Base-by-base conservation (phyloP, 2,113 vertebrate species). In the Synodontis membranacea region DNA sequence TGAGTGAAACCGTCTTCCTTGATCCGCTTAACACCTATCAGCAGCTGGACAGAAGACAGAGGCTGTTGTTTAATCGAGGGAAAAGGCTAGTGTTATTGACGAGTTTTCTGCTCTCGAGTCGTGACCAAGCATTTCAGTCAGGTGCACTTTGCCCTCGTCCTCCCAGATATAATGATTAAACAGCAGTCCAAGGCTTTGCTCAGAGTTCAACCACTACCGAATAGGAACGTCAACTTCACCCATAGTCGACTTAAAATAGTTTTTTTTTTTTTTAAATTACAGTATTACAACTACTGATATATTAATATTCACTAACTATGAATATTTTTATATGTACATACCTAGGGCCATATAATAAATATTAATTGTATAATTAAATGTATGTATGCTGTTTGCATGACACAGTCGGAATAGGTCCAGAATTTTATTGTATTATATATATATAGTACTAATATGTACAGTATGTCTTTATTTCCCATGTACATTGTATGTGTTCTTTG, bases 71-170 rank as follows among this genome's bases (percentile, higher is more conserved):
- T 44, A 5, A 10, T 14, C 34, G 31, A 23, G 5, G 37, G 4
- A 34, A 66, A 15, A n/a, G 8, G 21, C 37, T 0, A 6, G 17
- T 56, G n/a, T 56, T 56, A 34, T 66, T 70, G 21, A 68, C 7
- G 39, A 42, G 9, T 25, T 81, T 54, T 39, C 37, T 72, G 48
- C 66, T 56, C 31, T 56, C 6, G 39, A 50, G 42, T 28, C 44
- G 34, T 66, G 68, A 56, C 52, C 39, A 50, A 19, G 84, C 34
- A 1, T 28, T 66, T 52, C n/a, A 15, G 52, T 17, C 62, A 12
- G 28, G 10, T 17, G 60, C 17, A 94, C 93, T 94, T 94, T 93
- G 92, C 39, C 68, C 93, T 89, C 86, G 84, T 91, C 88, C 85
- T 91, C 11, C 80, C n/a, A 52, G 42, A 39, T 28, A 25, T 92